Conservation (phyloP, 2,888 invertebrate species). For the Melikaiella ostensackeni region DNA sequence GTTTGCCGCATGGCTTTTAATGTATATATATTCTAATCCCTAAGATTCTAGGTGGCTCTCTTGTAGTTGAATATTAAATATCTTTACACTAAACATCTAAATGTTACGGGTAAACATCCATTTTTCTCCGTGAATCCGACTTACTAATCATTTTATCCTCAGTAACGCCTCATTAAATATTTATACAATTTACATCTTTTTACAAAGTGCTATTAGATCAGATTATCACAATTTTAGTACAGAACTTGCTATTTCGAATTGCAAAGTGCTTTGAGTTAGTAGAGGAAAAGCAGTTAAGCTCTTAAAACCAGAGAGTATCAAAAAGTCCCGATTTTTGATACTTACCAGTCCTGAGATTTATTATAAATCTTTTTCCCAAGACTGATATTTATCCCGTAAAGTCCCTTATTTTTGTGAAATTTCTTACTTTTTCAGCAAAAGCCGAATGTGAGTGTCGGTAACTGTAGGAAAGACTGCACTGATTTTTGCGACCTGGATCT, state of each 20-base stretch:
- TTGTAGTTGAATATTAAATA: no score
- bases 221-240: background rate
- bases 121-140: no score
- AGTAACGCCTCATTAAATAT: no score
- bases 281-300: slow-evolving; percentile 47
- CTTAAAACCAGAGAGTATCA: slow-evolving; percentile 39
- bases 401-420: background rate
- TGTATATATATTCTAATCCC: no score
- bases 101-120: no score
- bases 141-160: no score
- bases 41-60: no score
- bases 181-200: no score
- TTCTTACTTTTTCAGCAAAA: slow-evolving; percentile 92
- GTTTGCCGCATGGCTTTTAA: no score
- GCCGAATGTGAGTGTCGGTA: slow-evolving; percentile 91
- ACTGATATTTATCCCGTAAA: background rate
- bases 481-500: slow-evolving; percentile 88
- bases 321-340: slow-evolving; percentile 20
- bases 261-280: slow-evolving; percentile 43
- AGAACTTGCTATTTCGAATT: background rate
- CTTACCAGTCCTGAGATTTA: background rate
- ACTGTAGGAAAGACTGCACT: slow-evolving; percentile 95
- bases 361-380: background rate
- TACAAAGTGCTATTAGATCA: background rate
- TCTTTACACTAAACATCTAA: no score